phyloP scores from a whole-genome alignment of 2,888 invertebrate genomes.

The Monoplex corrugatus region DNA sequence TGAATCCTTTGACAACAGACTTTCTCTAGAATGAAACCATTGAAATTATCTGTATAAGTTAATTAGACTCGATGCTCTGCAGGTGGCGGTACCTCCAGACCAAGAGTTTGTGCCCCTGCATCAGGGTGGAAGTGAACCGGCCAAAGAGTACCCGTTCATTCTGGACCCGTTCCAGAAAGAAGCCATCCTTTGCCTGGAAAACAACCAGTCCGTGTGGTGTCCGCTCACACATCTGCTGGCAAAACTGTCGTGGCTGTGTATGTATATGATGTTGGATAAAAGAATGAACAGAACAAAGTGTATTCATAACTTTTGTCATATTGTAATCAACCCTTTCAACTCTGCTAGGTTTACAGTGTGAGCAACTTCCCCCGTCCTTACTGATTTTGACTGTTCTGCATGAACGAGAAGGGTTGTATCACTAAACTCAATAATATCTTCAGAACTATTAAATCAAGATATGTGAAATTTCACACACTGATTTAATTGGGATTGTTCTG shows the following conservation, averaged over 20 bases:
- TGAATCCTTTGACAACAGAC: no score
- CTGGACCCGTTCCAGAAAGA: conserved; percentile 99
- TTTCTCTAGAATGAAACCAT: no score
- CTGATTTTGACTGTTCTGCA: no score
- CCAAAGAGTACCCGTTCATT: conserved; percentile 95
- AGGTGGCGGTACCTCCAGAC: conserved; percentile 92
- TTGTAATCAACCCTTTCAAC: background rate
- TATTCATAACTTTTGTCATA: background rate
- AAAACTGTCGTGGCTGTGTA: conserved; percentile 99
- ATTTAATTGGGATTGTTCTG: no score
- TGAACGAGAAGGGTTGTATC: no score
- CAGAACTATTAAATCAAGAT: no score
- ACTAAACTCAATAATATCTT: no score
- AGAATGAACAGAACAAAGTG: background rate
- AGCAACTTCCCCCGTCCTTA: no score
- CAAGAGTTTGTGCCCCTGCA: conserved; percentile 88
- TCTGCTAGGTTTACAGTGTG: background rate
- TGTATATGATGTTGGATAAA: conserved; percentile 81
- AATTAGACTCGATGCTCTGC: background rate
- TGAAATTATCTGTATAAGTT: background rate
- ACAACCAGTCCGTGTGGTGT: conserved; percentile 98
- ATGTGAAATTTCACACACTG: no score
- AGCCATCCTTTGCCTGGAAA: conserved; percentile 97
- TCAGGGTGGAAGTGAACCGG: conserved; percentile 84
- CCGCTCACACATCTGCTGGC: conserved; percentile 99